These are phyloP conservation scores for Uromys caudimaculatus DNA, from an alignment of 2,797 vertebrate genomes.

Conservation along the genomic window DNA sequence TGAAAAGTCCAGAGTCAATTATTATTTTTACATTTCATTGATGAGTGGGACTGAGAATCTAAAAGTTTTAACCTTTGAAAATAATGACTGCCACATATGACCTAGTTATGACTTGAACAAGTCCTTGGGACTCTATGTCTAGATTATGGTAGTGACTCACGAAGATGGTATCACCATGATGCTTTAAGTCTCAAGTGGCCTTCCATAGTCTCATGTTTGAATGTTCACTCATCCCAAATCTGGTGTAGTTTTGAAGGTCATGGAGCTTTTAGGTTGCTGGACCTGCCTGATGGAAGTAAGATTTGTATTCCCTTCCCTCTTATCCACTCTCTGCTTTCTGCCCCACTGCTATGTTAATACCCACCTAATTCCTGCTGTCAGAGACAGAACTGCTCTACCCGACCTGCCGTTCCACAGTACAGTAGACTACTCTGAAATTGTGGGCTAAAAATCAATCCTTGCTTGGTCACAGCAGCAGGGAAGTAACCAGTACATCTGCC, in stretches of 20 bases:
- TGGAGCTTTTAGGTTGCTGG: background rate
- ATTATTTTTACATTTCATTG: constrained; percentile 41
- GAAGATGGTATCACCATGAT: background rate
- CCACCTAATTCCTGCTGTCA: background rate
- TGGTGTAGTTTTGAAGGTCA: background rate
- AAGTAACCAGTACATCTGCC: background rate
- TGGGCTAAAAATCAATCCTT: background rate
- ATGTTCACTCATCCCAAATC: background rate
- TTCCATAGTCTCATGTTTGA: background rate
- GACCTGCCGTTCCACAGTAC: background rate
- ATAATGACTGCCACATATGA: background rate
- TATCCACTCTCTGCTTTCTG: background rate
- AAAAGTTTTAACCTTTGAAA: constrained; percentile 1
- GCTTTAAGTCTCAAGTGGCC: background rate
- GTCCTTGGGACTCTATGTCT: background rate
- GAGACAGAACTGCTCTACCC: background rate
- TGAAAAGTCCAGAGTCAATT: constrained; percentile 18
- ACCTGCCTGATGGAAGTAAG: background rate
- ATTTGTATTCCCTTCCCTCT: background rate
- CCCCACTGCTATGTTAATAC: background rate
- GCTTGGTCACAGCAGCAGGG: background rate
- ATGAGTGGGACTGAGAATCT: background rate
- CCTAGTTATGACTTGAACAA: background rate
- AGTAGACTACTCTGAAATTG: background rate
- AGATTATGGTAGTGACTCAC: background rate